phyloP scores from a whole-genome alignment of 2,888 invertebrate genomes.

The Limnephilus rhombicus region DNA sequence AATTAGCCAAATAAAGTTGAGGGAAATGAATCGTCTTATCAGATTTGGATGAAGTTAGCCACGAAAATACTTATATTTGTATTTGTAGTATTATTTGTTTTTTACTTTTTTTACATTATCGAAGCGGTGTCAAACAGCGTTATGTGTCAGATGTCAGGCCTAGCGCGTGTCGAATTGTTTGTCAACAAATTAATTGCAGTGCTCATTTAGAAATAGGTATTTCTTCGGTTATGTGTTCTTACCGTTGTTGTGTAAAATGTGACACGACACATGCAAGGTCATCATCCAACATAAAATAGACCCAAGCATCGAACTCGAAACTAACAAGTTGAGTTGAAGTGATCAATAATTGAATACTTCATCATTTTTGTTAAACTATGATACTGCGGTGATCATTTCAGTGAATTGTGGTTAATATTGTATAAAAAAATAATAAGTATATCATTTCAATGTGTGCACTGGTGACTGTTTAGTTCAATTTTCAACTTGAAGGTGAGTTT shows the following conservation, averaged over 20 bases:
- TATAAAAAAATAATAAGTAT: not conserved
- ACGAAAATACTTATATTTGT: not conserved
- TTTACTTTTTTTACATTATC: constrained; percentile 49
- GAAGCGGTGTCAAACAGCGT: not conserved
- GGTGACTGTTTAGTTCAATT: not conserved
- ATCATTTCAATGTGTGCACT: not conserved
- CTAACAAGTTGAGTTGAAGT: not conserved
- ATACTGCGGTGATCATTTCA: not conserved
- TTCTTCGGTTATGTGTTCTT: not conserved
- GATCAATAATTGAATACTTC: not conserved
- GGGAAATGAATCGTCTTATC: not conserved
- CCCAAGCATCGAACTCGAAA: not conserved
- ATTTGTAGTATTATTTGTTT: not conserved
- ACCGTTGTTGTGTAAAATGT: not conserved
- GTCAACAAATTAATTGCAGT: constrained; percentile 18
- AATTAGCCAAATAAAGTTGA: not conserved
- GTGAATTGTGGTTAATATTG: not conserved
- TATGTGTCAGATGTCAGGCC: not conserved
- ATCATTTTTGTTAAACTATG: not conserved
- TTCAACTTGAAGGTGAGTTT: not conserved
- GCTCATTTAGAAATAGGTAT: not conserved
- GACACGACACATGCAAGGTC: not conserved
- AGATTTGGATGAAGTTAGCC: constrained; percentile 7
- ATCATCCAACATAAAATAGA: not conserved
- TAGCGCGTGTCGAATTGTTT: not conserved